Evolutionary conservation across 2,113 vertebrate species (phyloP), one percentile per base, ranked within the genome.

Genomic region (Corythoichthys intestinalis): DNA sequence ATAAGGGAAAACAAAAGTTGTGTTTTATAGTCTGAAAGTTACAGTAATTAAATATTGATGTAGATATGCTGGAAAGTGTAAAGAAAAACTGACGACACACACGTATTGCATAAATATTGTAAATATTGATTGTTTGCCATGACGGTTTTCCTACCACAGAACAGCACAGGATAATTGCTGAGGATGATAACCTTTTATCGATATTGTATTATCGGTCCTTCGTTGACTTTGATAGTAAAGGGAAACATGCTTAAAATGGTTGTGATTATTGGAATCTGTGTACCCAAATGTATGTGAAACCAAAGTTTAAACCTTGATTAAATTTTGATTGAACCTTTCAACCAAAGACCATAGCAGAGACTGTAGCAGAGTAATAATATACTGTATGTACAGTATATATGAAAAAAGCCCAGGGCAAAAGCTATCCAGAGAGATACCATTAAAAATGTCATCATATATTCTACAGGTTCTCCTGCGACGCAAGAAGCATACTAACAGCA

Each of bases 391-490:
- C 35, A 59, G 59, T 41, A 11, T 47, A 47, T 84, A 86, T 88
- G 85, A 87, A 79, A 83, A 84, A 73, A 85, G 86, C 89, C 83
- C 53, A 50, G 88, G 87, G 89, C 88, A 85, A 86, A 87, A 58
- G 73, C 75, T 78, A 84, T 77, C 85, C 82, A 85, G 75, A 87
- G 72, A 72, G 78, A 84, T 89, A 82, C 85, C 76, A 89, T 86
- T 90, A 79, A 67, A 86, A 87, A 89, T 87, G 75, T 87, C 72
- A 82, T 90, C 87, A 88, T 86, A 83, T 90, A 92, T 91, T 90
- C 87, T 83, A 71, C 77, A 58, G 75, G 83, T 88, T 83, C 82
- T 81, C 67, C 83, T 74, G 83, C 76, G 83, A 80, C 72, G 70
- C 70, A 76, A 75, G 84, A 88, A 61, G 85, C 81, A 83, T 78